These are phyloP conservation scores for Thera obeliscata DNA, from an alignment of 2,888 invertebrate species.

Conservation along the genomic window DNA sequence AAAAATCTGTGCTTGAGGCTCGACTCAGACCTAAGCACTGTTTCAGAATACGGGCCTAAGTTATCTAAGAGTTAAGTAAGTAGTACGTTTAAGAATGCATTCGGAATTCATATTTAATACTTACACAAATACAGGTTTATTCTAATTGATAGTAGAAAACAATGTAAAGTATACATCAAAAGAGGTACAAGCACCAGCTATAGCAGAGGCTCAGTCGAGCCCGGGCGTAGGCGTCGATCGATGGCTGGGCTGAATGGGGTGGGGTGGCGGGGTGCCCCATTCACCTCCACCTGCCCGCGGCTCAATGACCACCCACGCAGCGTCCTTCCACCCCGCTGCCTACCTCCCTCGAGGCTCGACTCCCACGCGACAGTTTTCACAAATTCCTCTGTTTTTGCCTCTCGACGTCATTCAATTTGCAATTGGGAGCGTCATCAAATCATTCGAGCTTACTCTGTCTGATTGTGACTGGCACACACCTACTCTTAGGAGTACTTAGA, in stretches of 20 bases:
- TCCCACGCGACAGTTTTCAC: constrained; percentile 72
- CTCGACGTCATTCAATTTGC: constrained; percentile 70
- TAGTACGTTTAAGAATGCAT: neutral
- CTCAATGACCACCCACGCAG: constrained; percentile 82
- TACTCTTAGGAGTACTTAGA: constrained; percentile 15
- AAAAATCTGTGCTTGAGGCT: too few species aligned
- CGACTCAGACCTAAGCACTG: too few species aligned
- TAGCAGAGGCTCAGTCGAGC: constrained; percentile 39
- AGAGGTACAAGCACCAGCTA: constrained; percentile 33
- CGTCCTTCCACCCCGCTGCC: constrained; percentile 53
- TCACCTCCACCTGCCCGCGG: constrained; percentile 77
- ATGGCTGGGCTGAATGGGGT: constrained; percentile 70
- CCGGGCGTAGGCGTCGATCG: constrained; percentile 63
- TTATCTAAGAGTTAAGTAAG: too few species aligned
- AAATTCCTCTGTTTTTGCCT: constrained; percentile 71
- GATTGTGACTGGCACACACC: constrained; percentile 15
- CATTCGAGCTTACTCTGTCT: constrained; percentile 42
- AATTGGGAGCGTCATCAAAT: constrained; percentile 71
- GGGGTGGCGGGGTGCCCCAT: constrained; percentile 67
- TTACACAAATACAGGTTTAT: neutral
- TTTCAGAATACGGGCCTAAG: too few species aligned
- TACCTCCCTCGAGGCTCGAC: constrained; percentile 47
- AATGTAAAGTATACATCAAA: constrained; percentile 30
- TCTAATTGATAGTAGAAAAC: constrained; percentile 19
- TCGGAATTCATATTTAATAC: neutral